These are phyloP conservation scores for Myanophis thanlyinensis DNA, from an alignment of 2,113 vertebrate species.

Conservation along the genomic window DNA sequence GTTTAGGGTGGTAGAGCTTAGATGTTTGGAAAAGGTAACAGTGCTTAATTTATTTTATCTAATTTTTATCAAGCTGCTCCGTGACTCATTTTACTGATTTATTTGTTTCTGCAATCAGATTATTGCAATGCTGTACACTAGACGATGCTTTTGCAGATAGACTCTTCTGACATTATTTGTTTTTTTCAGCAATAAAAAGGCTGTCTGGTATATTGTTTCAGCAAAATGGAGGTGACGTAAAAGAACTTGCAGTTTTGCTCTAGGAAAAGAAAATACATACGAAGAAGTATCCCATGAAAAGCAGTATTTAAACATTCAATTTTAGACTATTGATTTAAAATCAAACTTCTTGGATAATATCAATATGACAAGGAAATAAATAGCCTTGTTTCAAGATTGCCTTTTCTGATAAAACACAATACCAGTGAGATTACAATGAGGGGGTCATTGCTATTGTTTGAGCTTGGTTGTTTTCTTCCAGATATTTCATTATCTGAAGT, in stretches of 20 bases:
- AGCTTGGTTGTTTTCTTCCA: not conserved
- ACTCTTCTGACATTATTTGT: constrained; percentile 33
- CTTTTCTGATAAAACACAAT: not conserved
- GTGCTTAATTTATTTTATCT: constrained; percentile 29
- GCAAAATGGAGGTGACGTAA: not conserved
- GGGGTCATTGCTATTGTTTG: not conserved
- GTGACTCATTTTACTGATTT: constrained; percentile 40
- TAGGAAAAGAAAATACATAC: not conserved
- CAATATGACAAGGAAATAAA: not conserved
- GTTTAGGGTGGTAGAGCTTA: not conserved
- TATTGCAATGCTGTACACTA: constrained; percentile 34
- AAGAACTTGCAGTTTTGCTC: not conserved
- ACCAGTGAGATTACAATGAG: not conserved
- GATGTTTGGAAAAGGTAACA: not conserved
- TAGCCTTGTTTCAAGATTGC: not conserved
- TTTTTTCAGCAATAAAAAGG: constrained; percentile 19
- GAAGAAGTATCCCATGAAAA: not conserved
- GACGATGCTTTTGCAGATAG: constrained; percentile 27
- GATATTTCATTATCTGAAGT: no score
- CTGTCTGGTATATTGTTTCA: not conserved
- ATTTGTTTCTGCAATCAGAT: constrained; percentile 30
- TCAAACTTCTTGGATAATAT: not conserved
- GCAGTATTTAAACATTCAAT: not conserved
- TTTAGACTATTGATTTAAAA: not conserved
- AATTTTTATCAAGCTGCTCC: constrained; percentile 16